phyloP scores from a whole-genome alignment of 2,797 vertebrate species.

The Sebastes matsubarae region DNA sequence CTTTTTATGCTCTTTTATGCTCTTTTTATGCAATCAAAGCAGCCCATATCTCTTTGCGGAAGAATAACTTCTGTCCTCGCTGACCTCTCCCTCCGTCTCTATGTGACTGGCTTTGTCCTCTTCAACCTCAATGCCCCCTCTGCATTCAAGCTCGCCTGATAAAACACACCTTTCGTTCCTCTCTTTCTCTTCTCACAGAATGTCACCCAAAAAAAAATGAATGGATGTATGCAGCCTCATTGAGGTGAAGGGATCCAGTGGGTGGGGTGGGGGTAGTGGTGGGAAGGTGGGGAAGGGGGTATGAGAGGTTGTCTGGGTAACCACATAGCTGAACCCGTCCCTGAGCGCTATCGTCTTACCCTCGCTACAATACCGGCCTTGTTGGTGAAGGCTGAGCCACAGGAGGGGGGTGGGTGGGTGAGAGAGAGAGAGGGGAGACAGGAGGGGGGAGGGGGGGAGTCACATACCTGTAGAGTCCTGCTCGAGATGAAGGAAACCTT shows the following conservation, averaged over 20 bases:
- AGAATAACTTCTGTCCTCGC: constrained; percentile 14
- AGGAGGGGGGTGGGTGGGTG: neutral
- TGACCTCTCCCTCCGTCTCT: constrained; percentile 20
- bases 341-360: constrained; percentile 80
- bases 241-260: constrained; percentile 40
- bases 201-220: constrained; percentile 36
- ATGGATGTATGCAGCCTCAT: constrained; percentile 62
- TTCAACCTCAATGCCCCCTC: constrained; percentile 27
- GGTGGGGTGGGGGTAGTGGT: neutral
- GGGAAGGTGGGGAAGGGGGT: constrained; percentile 21
- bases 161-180: constrained; percentile 51
- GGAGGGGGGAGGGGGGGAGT: neutral
- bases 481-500: constrained; percentile 77
- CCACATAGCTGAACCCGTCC: constrained; percentile 79
- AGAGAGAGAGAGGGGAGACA: neutral
- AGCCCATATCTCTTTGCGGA: constrained; percentile 22
- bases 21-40: neutral
- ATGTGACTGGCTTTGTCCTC: constrained; percentile 47
- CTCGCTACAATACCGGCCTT: constrained; percentile 82
- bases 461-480: constrained; percentile 76
- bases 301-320: constrained; percentile 72
- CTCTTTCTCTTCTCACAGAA: constrained; percentile 31
- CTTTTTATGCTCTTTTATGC: constrained; percentile 1
- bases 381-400: constrained; percentile 74
- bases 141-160: constrained; percentile 24